A percentile compares a stretch with the other conserved stretches of the same genome.
These are phyloP conservation scores for Odontocerum albicorne DNA, from an alignment of 2,888 invertebrate genomes.

Conservation along the genomic window DNA sequence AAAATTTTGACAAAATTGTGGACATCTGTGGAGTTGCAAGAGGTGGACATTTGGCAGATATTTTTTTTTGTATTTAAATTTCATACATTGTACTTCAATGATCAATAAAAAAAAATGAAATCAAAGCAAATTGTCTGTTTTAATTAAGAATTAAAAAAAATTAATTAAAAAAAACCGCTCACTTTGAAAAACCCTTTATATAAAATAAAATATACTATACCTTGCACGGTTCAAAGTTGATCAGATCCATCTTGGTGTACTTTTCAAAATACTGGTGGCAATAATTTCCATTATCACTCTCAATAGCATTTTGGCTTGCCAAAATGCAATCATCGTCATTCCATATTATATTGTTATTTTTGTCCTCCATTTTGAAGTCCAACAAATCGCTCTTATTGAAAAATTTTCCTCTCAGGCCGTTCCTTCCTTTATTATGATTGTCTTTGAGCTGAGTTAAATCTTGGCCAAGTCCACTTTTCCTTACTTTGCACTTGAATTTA, in stretches of 20 bases:
- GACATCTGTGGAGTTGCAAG: too few species aligned
- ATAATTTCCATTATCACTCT: constrained; percentile 1
- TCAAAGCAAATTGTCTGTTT: too few species aligned
- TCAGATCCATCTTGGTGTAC: constrained; percentile 50
- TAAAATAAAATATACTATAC: too few species aligned
- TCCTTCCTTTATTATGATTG: constrained; percentile 2
- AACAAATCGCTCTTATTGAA: constrained; percentile 7
- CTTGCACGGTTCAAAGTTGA: constrained; percentile 51
- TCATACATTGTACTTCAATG: too few species aligned
- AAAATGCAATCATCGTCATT: constrained; percentile 4
- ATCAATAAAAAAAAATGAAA: too few species aligned
- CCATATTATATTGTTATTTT: constrained; percentile 22
- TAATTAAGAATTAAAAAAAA: too few species aligned
- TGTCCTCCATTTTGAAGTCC: constrained; percentile 18
- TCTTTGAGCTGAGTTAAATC: constrained; percentile 10
- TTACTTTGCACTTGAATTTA: constrained; percentile 15
- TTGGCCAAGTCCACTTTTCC: constrained; percentile 16
- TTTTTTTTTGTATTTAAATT: too few species aligned
- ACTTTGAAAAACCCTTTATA: too few species aligned
- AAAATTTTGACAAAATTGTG: too few species aligned
- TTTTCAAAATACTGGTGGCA: constrained; percentile 19
- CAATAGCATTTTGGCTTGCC: not conserved
- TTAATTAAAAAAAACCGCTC: too few species aligned
- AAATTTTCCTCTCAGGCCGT: not conserved
- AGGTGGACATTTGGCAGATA: too few species aligned